These are phyloP conservation scores for Chinchilla lanigera DNA, from an alignment of 2,113 vertebrate genomes.

Conservation along the genomic window DNA sequence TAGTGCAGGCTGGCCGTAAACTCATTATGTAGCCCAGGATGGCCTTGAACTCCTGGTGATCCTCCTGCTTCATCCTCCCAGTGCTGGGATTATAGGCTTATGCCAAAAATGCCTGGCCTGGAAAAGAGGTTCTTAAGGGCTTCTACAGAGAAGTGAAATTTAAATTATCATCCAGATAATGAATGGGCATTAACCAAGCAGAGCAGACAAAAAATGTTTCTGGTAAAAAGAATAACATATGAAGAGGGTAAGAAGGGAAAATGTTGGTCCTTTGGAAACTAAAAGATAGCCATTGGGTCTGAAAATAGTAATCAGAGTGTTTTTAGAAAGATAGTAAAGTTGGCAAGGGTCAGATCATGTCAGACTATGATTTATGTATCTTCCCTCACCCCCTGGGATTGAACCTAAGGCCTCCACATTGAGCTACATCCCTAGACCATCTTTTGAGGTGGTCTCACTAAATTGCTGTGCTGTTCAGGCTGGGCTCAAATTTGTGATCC, in stretches of 20 bases:
- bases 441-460: not conserved
- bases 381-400: not conserved
- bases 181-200: not conserved
- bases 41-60: no score
- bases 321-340: not conserved
- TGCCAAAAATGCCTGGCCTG: not conserved
- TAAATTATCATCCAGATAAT: not conserved
- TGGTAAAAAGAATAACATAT: not conserved
- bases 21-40: not conserved
- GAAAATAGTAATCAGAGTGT: conserved; percentile 35
- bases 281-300: not conserved
- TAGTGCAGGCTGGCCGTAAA: not conserved
- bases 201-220: conserved; percentile 6
- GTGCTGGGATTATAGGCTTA: not conserved
- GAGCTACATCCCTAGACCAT: not conserved
- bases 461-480: not conserved
- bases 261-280: not conserved
- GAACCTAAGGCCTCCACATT: not conserved
- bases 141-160: conserved; percentile 23
- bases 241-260: conserved; percentile 32
- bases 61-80: not conserved
- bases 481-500: not conserved
- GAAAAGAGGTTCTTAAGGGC: not conserved
- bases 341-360: not conserved
- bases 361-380: not conserved